A percentile compares a stretch with the other conserved stretches of the same genome.
phyloP scores from a whole-genome alignment of 1,140 invertebrate species.

The Micrasema longulum region DNA sequence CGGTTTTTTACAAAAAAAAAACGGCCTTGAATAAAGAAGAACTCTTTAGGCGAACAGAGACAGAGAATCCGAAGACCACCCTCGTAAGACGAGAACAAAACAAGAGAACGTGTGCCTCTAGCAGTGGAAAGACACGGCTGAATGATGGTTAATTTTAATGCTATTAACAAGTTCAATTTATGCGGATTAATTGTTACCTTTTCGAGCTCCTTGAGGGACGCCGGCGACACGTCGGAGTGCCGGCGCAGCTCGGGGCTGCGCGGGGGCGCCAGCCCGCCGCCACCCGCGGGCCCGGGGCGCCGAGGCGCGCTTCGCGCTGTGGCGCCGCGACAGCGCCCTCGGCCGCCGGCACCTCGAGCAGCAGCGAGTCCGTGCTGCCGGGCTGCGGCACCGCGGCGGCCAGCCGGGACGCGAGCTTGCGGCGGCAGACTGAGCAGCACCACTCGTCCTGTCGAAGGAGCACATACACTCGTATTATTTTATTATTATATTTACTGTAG shows the following conservation, averaged over 20 bases:
- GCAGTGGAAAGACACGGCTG: too few species aligned
- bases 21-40: too few species aligned
- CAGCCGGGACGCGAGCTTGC: conserved; percentile 80
- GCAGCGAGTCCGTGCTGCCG: conserved; percentile 79
- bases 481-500: too few species aligned
- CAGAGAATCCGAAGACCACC: too few species aligned
- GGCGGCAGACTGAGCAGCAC: conserved; percentile 83
- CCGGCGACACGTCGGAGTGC: conserved; percentile 86
- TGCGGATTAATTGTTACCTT: conserved; percentile 75
- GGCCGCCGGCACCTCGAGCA: conserved; percentile 81
- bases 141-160: too few species aligned
- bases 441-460: conserved; percentile 73
- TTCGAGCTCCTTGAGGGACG: conserved; percentile 85
- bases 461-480: neutral
- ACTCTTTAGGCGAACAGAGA: too few species aligned
- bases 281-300: conserved; percentile 66
- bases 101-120: too few species aligned
- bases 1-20: too few species aligned
- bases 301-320: conserved; percentile 83
- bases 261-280: conserved; percentile 75
- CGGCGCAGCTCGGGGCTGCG: conserved; percentile 81
- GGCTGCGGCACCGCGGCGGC: conserved; percentile 80
- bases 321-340: conserved; percentile 80
- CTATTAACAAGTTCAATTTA: too few species aligned
- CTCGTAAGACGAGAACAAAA: too few species aligned